Percentiles rank a stretch among this genome's conserved stretches.
Evolutionary conservation across 2,113 vertebrate species (phyloP).

Genomic region (Pontoporia blainvillei): DNA sequence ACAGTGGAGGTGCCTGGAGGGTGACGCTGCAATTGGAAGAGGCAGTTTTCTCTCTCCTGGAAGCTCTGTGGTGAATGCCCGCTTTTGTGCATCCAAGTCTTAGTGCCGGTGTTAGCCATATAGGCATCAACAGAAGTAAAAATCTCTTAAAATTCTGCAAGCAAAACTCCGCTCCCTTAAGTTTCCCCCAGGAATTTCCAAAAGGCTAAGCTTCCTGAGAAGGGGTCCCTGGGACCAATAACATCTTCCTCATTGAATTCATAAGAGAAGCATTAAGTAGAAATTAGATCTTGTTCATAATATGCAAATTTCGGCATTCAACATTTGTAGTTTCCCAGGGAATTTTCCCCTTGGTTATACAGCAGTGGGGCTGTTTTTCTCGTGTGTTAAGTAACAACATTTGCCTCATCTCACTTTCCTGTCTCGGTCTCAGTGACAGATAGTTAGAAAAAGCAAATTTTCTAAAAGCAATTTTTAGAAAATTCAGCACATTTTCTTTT

Average conservation of each 20-base stretch:
- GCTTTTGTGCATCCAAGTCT: neutral
- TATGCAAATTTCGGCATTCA: conserved; percentile 65
- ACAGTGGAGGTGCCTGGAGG: fast-evolving
- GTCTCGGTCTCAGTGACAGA: conserved; percentile 67
- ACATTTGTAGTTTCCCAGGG: conserved; percentile 67
- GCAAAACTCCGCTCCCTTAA: neutral
- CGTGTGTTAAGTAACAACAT: conserved; percentile 70
- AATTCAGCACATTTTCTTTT: conserved; percentile 60
- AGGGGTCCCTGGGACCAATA: neutral
- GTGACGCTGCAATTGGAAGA: neutral
- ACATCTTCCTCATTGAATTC: conserved; percentile 27
- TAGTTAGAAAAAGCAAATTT: conserved; percentile 71
- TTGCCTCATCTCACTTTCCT: conserved; percentile 59
- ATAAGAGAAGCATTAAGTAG: conserved; percentile 51
- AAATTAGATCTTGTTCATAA: conserved; percentile 72
- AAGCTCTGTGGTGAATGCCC: neutral
- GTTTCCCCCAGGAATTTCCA: neutral
- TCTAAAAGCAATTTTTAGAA: neutral
- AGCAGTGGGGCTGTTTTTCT: conserved; percentile 62
- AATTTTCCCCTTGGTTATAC: conserved; percentile 44
- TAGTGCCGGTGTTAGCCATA: neutral
- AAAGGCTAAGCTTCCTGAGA: neutral
- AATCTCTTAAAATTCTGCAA: neutral
- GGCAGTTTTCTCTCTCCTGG: neutral
- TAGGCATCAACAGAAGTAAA: neutral